Percentiles rank a stretch among this genome's conserved stretches.
Evolutionary conservation across 2,113 vertebrate genomes (phyloP).

Genomic region (Ctenomys sociabilis): DNA sequence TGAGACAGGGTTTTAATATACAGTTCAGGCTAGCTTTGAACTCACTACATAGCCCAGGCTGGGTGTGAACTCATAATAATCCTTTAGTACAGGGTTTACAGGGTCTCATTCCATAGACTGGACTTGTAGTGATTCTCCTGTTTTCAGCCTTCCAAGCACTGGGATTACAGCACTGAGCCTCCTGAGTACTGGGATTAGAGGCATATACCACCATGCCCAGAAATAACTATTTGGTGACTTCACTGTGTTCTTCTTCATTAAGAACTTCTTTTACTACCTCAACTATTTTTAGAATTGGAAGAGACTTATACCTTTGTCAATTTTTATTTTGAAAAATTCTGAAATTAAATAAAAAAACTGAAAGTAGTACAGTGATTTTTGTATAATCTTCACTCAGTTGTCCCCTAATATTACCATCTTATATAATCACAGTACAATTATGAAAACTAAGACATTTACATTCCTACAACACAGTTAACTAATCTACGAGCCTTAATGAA

Average conservation of each 20-base stretch:
- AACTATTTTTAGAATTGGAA: conserved; percentile 32
- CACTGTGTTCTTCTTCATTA: conserved; percentile 15
- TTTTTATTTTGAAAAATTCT: not conserved
- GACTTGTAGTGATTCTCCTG: too few species aligned
- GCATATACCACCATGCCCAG: too few species aligned
- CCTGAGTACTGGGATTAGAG: not conserved
- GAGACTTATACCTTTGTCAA: not conserved
- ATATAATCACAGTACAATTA: not conserved
- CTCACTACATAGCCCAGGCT: not conserved
- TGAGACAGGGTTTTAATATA: not conserved
- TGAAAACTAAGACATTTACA: conserved; percentile 9
- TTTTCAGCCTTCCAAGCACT: too few species aligned
- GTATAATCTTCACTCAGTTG: not conserved
- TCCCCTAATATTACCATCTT: not conserved
- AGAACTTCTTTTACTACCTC: not conserved
- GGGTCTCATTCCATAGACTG: too few species aligned
- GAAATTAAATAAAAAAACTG: not conserved
- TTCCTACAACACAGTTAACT: not conserved
- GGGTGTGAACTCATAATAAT: not conserved
- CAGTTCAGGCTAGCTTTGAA: not conserved
- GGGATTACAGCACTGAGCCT: too few species aligned
- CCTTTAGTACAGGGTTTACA: too few species aligned
- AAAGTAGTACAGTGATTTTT: not conserved
- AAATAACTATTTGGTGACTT: not conserved
- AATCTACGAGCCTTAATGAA: not conserved